Percentiles rank a stretch among this genome's conserved stretches.
phyloP scores from a whole-genome alignment of 2,797 vertebrate genomes.

The Melanotaenia boesemani region DNA sequence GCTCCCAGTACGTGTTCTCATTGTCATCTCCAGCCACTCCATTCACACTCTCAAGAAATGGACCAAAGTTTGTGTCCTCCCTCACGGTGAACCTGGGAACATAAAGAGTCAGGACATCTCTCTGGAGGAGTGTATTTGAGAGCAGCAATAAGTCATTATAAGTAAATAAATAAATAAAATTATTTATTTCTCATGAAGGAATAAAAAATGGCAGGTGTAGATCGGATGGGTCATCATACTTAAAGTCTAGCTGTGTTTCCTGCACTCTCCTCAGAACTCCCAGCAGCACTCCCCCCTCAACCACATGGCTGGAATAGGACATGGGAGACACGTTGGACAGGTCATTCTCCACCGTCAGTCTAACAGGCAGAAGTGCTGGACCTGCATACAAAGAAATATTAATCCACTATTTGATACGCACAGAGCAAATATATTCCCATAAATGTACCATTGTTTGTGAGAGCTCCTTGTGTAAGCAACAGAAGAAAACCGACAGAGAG shows the following conservation, averaged over 20 bases:
- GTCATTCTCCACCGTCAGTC: constrained; percentile 68
- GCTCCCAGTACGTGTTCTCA: constrained; percentile 77
- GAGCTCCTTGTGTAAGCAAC: constrained; percentile 29
- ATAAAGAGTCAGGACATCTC: neutral
- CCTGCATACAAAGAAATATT: constrained; percentile 19
- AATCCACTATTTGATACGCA: neutral
- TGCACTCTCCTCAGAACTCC: constrained; percentile 74
- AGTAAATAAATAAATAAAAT: neutral
- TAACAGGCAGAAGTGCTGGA: constrained; percentile 47
- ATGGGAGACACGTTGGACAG: constrained; percentile 46
- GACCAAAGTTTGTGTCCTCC: constrained; percentile 68
- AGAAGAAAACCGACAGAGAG: constrained; percentile 57
- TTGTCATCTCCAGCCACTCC: constrained; percentile 65
- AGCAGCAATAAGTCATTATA: neutral
- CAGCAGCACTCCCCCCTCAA: constrained; percentile 72
- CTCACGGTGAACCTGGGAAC: constrained; percentile 68
- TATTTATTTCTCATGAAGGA: neutral
- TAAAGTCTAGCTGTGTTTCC: constrained; percentile 62
- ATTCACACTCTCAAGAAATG: constrained; percentile 76
- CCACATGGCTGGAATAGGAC: constrained; percentile 58
- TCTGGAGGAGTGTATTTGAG: constrained; percentile 3
- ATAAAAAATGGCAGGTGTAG: constrained; percentile 1
- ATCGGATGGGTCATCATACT: constrained; percentile 50
- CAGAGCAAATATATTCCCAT: neutral
- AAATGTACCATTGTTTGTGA: constrained; percentile 54